Base-by-base conservation (phyloP, 2,888 invertebrate species). In the Apamea sordens region DNA sequence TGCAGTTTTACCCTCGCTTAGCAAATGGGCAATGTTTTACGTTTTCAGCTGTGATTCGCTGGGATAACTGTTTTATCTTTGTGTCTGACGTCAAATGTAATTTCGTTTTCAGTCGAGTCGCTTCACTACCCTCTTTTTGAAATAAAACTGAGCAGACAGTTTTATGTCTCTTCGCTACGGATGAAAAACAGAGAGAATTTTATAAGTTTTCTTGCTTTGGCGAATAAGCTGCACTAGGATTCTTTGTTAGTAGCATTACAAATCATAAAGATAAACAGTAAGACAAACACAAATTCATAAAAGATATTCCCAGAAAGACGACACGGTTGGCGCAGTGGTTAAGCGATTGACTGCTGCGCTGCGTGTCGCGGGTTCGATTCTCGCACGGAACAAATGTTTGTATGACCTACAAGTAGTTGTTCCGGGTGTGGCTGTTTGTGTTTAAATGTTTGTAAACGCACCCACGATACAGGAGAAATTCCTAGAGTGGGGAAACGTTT, bases 11-110 rank as follows among this genome's bases (percentile, higher is more conserved):
- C 79, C 81, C 86, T 78, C 70, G 77, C 77, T 86, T 82, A 78
- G 84, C 86, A 88, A 88, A 89, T 86, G 87, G 78, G 76, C 83
- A 85, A 88, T 86, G 86, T 84, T 87, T 86, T 83, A 84, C 85
- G 88, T 90, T 89, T 86, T 88, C 85, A 87, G 81, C 85, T 83
- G 78, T 85, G 82, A 87, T 84, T 89, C 81, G 73, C 79, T 79
- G 65, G 70, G 80, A 79, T 82, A 84, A 83, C 71, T 74, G 72
- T 79, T 80, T 89, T 84, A 81, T 82, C 85, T 81, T 80, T 79
- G 77, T 80, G 76, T 85, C 65, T 75, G 77, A 79, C 56, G 86
- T 88, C 80, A 80, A 68, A 78, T 73, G 80, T 88, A 84, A 87
- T 86, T 86, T 85, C 72, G 67, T 85, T 87, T 86, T 74, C 80